phyloP scores from a whole-genome alignment of 2,888 invertebrate species.

The Tipula lateralis region DNA sequence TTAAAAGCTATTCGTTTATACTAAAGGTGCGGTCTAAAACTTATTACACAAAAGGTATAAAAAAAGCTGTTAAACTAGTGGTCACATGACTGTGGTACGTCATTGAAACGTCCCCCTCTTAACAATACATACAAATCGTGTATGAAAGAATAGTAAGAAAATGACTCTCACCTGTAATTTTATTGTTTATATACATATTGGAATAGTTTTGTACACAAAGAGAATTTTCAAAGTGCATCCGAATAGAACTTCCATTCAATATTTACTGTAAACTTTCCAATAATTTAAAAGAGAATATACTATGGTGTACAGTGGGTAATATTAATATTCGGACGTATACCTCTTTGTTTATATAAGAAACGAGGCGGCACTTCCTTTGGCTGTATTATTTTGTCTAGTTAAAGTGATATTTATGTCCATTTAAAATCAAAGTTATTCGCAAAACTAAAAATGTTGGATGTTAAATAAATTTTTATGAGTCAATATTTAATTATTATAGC shows the following conservation, averaged over 20 bases:
- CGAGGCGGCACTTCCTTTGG: too few relatives aligned
- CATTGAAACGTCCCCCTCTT: not conserved
- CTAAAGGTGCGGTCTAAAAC: slow-evolving; percentile 24
- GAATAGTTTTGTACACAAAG: not conserved
- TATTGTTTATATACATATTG: not conserved
- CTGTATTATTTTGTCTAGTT: too few relatives aligned
- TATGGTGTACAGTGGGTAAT: not conserved
- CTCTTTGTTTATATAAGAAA: too few relatives aligned
- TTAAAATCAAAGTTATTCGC: too few relatives aligned
- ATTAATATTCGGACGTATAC: not conserved
- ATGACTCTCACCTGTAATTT: slow-evolving; percentile 15
- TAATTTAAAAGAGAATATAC: not conserved
- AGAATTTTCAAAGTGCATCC: not conserved
- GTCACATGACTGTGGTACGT: slow-evolving; percentile 24
- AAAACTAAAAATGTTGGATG: too few relatives aligned
- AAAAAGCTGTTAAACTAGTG: slow-evolving; percentile 26
- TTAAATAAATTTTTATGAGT: too few relatives aligned
- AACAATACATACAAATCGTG: not conserved
- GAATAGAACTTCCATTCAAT: not conserved
- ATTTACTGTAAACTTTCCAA: not conserved
- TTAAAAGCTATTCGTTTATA: slow-evolving; percentile 13
- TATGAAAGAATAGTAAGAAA: not conserved
- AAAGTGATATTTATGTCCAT: too few relatives aligned
- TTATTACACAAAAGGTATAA: not conserved
- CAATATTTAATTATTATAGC: too few relatives aligned